Evolutionary conservation across 92 coral and sea anemone genomes (phyloP).

Genomic region (Zoanthus solanderi): DNA sequence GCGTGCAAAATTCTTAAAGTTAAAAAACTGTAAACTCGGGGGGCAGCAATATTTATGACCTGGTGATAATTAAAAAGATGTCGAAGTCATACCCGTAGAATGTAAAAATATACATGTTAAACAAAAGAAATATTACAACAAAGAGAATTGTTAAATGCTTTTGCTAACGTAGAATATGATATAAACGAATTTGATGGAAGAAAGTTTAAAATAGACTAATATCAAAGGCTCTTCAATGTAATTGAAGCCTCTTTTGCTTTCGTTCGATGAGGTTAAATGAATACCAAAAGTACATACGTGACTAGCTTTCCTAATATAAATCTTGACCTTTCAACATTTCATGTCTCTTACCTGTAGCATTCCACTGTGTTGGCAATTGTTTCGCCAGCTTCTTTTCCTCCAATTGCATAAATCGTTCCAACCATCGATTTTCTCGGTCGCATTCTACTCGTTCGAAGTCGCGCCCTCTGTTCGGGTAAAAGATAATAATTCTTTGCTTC

Average conservation of each 20-base stretch:
- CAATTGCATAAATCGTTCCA: slow-evolving; percentile 94
- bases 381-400: slow-evolving; percentile 99
- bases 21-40: too few relatives aligned
- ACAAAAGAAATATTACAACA: too few relatives aligned
- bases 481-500: slow-evolving; percentile 98
- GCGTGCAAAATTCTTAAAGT: too few relatives aligned
- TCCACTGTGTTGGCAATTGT: slow-evolving; percentile 96
- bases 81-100: too few relatives aligned
- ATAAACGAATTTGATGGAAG: too few relatives aligned
- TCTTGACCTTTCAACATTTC: neutral
- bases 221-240: too few relatives aligned
- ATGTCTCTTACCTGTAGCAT: slow-evolving; percentile 79
- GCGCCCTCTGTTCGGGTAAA: slow-evolving; percentile 88
- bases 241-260: neutral
- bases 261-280: neutral
- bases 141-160: too few relatives aligned
- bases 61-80: too few relatives aligned
- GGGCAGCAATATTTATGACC: too few relatives aligned
- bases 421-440: slow-evolving; percentile 93
- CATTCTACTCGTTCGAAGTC: slow-evolving; percentile 89
- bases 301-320: neutral
- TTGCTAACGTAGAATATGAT: too few relatives aligned
- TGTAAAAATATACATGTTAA: too few relatives aligned
- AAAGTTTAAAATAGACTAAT: too few relatives aligned
- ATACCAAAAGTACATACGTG: neutral